Percentiles rank a stretch among this genome's conserved stretches.
Evolutionary conservation across 2,113 vertebrate genomes (phyloP).

Genomic region (Phycodurus eques): DNA sequence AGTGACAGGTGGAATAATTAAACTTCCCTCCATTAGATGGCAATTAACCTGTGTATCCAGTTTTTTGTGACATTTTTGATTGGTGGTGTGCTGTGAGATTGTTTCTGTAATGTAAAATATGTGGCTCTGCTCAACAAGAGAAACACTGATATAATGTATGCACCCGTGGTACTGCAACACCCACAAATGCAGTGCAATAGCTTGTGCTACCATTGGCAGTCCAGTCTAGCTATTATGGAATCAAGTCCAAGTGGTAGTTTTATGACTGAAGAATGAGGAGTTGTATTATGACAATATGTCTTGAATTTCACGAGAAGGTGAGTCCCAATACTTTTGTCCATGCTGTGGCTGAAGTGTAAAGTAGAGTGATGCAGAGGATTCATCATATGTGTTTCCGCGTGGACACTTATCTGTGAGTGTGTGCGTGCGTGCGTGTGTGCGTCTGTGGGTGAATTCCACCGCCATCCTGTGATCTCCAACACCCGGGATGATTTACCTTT

Average conservation of each 20-base stretch:
- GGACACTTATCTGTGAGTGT: constrained; percentile 3
- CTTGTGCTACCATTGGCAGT: background rate
- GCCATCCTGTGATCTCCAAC: constrained; percentile 59
- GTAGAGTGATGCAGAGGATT: background rate
- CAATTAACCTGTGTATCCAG: too few species aligned
- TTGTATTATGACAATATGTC: background rate
- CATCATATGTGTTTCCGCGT: background rate
- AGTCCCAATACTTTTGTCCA: constrained; percentile 1
- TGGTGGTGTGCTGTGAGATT: background rate
- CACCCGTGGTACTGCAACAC: background rate
- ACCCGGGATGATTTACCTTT: constrained; percentile 71
- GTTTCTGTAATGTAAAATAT: background rate
- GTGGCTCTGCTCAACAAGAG: background rate
- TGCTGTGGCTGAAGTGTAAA: background rate
- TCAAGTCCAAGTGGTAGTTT: background rate
- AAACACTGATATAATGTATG: background rate
- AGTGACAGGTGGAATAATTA: too few species aligned
- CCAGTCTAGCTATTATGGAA: background rate
- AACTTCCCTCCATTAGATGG: too few species aligned
- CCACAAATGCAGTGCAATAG: background rate
- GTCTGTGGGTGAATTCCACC: constrained; percentile 55
- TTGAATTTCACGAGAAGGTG: background rate
- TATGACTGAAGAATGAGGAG: background rate
- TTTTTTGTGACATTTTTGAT: background rate
- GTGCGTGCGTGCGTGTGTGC: constrained; percentile 12